These are phyloP conservation scores for Chionodraco myersi DNA, from an alignment of 2,113 vertebrate genomes.

Conservation along the genomic window DNA sequence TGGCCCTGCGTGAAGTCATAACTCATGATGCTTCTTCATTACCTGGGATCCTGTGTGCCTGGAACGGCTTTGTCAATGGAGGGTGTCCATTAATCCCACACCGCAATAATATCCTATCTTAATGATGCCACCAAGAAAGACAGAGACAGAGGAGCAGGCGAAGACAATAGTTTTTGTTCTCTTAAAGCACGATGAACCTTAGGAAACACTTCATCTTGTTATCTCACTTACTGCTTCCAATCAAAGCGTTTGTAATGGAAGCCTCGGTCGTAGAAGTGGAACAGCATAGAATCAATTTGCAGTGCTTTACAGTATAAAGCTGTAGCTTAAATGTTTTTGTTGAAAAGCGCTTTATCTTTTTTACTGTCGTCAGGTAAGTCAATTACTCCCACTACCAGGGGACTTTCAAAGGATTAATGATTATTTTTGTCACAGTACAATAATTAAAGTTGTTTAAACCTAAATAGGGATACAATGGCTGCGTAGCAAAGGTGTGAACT, in stretches of 20 bases:
- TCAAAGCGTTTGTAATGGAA: conserved; percentile 36
- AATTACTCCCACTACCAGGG: conserved; percentile 19
- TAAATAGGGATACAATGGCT: background rate
- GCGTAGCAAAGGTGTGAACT: background rate
- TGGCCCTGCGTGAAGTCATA: conserved; percentile 62
- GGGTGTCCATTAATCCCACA: conserved; percentile 73
- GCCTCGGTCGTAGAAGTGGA: conserved; percentile 1
- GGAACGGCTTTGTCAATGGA: conserved; percentile 59
- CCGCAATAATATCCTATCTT: conserved; percentile 71
- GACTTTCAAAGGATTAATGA: conserved; percentile 16
- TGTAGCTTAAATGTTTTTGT: conserved; percentile 24
- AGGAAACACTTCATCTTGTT: conserved; percentile 55
- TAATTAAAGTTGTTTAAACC: background rate
- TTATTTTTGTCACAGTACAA: conserved; percentile 4
- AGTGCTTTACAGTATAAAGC: conserved; percentile 1
- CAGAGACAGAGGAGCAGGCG: conserved; percentile 55
- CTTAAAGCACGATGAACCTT: conserved; percentile 54
- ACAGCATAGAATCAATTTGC: conserved; percentile 21
- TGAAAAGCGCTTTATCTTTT: conserved; percentile 11
- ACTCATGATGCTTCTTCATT: conserved; percentile 74
- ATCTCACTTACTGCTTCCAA: conserved; percentile 42
- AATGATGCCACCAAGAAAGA: conserved; percentile 67
- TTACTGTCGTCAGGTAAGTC: conserved; percentile 7
- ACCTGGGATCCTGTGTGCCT: conserved; percentile 61
- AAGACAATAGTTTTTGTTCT: conserved; percentile 70